Evolutionary conservation across 2,888 invertebrate species (phyloP), one percentile per base, ranked within the genome.

Genomic region (Orthosia cruda): DNA sequence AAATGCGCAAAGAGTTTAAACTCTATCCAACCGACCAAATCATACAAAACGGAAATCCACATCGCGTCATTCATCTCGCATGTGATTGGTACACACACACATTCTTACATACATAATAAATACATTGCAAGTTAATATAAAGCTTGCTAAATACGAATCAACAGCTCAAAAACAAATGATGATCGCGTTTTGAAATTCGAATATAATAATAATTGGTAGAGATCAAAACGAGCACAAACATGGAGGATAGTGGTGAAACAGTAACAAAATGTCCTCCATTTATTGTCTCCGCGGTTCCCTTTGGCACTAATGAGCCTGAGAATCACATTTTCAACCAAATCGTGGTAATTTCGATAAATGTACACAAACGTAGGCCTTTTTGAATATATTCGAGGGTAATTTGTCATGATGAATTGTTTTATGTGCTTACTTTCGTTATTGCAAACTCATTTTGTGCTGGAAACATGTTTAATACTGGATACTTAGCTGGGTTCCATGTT

Each of bases 181-280:
- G n/a, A n/a, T n/a, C n/a, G n/a, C n/a, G n/a, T n/a, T n/a, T n/a
- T n/a, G 73, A 89, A 88, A 80, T 89, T 89, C 84, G 67, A 74
- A 86, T 80, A 83, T 83, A 88, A 88, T 88, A 89, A 89, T 89
- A 73, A 81, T 69, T 89, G 80, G 77, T 55, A 67, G 70, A 77
- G 80, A 87, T 85, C 84, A 85, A 86, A 84, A 85, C 80, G 84
- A 87, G 85, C 86, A 89, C 90, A 88, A 90, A 90, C 89, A 90
- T 88, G 89, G 88, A 78, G 86, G 84, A 87, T 89, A 85, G 88
- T 87, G 89, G 90, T 87, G 87, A 88, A 89, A 86, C 89, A 76
- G 85, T 89, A 87, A 92, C 88, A 92, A 92, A n/a, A 92, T 92
- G 90, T 80, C 77, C 62, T 55, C 86, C 89, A 92, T 93, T 92